Evolutionary conservation across 2,797 vertebrate genomes (phyloP), one percentile per base, ranked within the genome.

Genomic region (Paedocypris micromegethes): DNA sequence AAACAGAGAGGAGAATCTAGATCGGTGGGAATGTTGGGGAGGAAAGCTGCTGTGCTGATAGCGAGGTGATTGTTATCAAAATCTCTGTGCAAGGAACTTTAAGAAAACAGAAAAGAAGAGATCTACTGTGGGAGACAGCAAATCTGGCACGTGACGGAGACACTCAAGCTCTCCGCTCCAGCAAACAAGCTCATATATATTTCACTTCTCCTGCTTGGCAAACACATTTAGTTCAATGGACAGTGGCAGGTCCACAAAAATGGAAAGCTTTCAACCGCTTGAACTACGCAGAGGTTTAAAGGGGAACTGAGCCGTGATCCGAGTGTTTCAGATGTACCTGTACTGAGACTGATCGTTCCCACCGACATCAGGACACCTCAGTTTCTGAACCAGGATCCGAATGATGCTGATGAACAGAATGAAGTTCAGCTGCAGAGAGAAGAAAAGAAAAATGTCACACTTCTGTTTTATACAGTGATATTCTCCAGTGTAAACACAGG

Each of bases 401-500:
- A 98, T 86, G 72, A 98, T 97, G 73, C 90, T 94, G 82, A 97
- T 84, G 82, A 97, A 98, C 68, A 97, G 86, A 71, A 91, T 68
- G 81, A 98, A 96, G 85, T 94, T 98, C 66, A 95, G 84, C 94
- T 98, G 76, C 9, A 72, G 75, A 64, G 68, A 7, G 72, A 64
- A 72, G 71, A 82, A 56, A 70, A 64, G 42, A 58, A 47, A 70
- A 45, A 61, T 39, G 23, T 64, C 58, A 5, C 23, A 23, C 7
- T 60, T 44, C 4, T 38, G 23, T 58, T 64, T 62, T 9, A 42
- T 59, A 69, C n/a, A 52, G 44, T 57, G 68, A 46, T 38, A 56
- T 60, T 55, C 55, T 49, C 49, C 37, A 54, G 41, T 53, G 49
- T 44, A 57, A 58, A 53, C 43, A 53, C 23, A 23, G 23, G 23